Base-by-base conservation (phyloP, 2,797 vertebrate genomes). In the Lepilemur septentrionalis region DNA sequence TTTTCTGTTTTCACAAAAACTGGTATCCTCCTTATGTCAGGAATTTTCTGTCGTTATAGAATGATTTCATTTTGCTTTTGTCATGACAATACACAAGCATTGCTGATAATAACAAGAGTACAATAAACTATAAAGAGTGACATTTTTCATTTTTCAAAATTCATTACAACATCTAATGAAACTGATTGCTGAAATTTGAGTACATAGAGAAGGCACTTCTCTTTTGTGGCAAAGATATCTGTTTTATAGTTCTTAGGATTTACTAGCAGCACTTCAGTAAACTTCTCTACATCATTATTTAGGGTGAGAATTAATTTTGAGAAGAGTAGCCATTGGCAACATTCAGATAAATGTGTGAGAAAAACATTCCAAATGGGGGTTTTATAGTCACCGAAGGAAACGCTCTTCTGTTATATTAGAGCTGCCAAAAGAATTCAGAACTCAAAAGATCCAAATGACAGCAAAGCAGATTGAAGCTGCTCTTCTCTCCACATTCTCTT, bases 181-280 rank as follows among this genome's bases (percentile, higher is more conserved):
- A 98, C 85, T 79, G 73, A 30, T 80, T 89, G 97, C 98, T 97
- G 95, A 97, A 97, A 96, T 97, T 92, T 98, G 98, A 96, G 61
- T 85, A 92, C 78, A 61, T 15, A 96, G 96, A 97, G 89, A 96
- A 98, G 97, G 52, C 43, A 93, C 97, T 96, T 98, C 97, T 86
- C 95, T 94, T 97, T 93, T 97, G 73, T 96, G 87, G 93, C 50
- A 79, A 94, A 97, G 91, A 96, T 97, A 96, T 97, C 93, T 82
- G 63, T 95, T 98, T 97, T 97, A 82, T 94, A 96, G 91, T 96
- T 97, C 95, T 91, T 98, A 93, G 87, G 97, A 91, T 98, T 98
- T 97, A 96, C 97, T 98, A 97, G 98, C 94, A 98, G 97, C 95
- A 98, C 96, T 98, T 98, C 94, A 96, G 96, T 98, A 98, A 98